A percentile compares a stretch with the other conserved stretches of the same genome.
Conservation (phyloP, 1,140 invertebrate genomes). For the Pissodes strobi region DNA sequence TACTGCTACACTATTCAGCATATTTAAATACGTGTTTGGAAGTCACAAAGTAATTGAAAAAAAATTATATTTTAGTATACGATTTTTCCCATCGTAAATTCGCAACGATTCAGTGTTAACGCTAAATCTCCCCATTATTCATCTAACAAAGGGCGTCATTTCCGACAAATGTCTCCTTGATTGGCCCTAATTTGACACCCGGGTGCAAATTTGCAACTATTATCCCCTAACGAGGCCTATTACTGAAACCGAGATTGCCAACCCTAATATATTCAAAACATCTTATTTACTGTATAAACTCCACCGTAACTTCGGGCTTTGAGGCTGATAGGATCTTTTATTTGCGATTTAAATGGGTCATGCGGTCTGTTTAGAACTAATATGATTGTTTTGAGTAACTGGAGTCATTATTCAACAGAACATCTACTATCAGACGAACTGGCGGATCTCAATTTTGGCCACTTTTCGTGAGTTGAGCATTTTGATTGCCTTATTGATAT, state of each 20-base stretch:
- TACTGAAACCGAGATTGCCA: conserved; percentile 29
- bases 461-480: too few species aligned
- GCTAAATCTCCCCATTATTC: conserved; percentile 30
- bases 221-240: conserved; percentile 34
- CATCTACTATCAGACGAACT: too few species aligned
- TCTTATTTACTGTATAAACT: conserved; percentile 35
- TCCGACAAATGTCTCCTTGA: conserved; percentile 35
- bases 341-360: not conserved
- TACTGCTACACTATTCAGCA: too few species aligned
- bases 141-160: conserved; percentile 31
- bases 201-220: conserved; percentile 36
- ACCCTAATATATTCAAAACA: conserved; percentile 36
- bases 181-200: conserved; percentile 36
- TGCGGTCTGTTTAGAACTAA: not conserved
- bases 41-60: too few species aligned
- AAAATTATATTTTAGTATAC: too few species aligned
- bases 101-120: too few species aligned
- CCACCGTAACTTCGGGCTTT: conserved; percentile 14
- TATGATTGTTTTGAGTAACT: not conserved
- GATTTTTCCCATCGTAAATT: too few species aligned
- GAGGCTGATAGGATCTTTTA: conserved; percentile 16
- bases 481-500: too few species aligned
- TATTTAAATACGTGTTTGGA: too few species aligned
- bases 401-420: too few species aligned
- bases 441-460: too few species aligned